Conservation (phyloP, 2,888 invertebrate genomes). For the Rhyacophila evoluta region DNA sequence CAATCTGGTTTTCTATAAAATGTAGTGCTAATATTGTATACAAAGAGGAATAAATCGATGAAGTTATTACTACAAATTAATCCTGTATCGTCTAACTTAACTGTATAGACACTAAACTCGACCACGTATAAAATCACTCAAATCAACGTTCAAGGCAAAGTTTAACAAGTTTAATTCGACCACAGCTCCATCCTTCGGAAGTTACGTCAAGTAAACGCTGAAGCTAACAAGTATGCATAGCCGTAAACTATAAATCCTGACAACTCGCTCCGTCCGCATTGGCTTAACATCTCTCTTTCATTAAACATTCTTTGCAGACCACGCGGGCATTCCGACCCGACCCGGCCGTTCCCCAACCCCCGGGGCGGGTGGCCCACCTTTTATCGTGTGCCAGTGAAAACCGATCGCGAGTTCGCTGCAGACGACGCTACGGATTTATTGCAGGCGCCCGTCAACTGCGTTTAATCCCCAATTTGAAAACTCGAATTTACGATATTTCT, state of each 20-base stretch:
- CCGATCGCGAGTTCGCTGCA: slow-evolving; percentile 9
- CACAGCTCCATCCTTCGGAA: neutral
- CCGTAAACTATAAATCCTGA: slow-evolving; percentile 14
- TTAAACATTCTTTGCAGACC: slow-evolving; percentile 48
- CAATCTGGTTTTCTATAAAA: too few relatives aligned
- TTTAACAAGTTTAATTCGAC: neutral
- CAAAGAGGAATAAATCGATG: too few relatives aligned
- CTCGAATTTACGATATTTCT: neutral
- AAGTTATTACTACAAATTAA: too few relatives aligned
- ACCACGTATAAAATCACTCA: too few relatives aligned
- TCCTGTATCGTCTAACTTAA: too few relatives aligned
- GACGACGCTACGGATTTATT: slow-evolving; percentile 17
- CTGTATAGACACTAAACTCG: too few relatives aligned
- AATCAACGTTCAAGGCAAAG: neutral
- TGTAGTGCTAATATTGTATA: too few relatives aligned
- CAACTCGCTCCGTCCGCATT: slow-evolving; percentile 16
- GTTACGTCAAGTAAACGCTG: neutral
- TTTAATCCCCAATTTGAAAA: neutral
- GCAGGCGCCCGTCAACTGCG: neutral
- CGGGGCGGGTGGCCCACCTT: neutral
- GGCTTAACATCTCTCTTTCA: slow-evolving; percentile 45
- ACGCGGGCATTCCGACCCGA: slow-evolving; percentile 40
- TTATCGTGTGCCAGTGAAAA: neutral
- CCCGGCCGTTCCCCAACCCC: neutral
- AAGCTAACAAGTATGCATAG: neutral